Conservation (phyloP, 2,113 vertebrate species). For the Phrynosoma platyrhinos region DNA sequence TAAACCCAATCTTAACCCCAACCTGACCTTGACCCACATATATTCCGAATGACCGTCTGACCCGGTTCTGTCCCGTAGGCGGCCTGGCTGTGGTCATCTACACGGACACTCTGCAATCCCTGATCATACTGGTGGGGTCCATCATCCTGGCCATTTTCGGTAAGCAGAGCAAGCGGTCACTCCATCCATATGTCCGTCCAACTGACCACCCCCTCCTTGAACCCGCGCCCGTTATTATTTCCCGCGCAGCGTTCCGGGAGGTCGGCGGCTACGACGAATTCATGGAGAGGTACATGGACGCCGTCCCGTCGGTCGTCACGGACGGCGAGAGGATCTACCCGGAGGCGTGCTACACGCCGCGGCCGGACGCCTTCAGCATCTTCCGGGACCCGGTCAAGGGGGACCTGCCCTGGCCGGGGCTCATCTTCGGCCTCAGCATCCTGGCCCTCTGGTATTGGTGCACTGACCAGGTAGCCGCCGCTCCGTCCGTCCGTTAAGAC, state of each 20-base stretch:
- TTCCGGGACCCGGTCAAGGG: conserved; percentile 86
- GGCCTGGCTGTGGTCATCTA: conserved; percentile 93
- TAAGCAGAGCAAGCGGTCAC: conserved; percentile 72
- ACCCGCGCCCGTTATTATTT: too few species aligned
- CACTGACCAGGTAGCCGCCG: conserved; percentile 89
- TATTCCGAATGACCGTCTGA: not conserved
- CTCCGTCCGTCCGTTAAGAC: too few species aligned
- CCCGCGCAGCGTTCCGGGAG: conserved; percentile 82
- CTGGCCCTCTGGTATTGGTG: conserved; percentile 95
- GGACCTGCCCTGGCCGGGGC: conserved; percentile 93
- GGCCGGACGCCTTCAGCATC: conserved; percentile 88
- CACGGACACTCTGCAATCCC: conserved; percentile 94
- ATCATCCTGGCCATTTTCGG: conserved; percentile 92
- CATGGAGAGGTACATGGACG: conserved; percentile 84
- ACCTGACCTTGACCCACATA: too few species aligned
- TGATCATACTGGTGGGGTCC: conserved; percentile 94
- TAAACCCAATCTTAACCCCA: too few species aligned
- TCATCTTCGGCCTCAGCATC: conserved; percentile 89
- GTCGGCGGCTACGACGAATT: conserved; percentile 89
- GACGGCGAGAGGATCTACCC: not conserved
- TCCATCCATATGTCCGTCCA: not conserved
- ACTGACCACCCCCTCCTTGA: not conserved
- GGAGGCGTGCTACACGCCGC: conserved; percentile 82
- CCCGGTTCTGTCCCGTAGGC: not conserved
- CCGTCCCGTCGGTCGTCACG: conserved; percentile 74